Evolutionary conservation across 2,888 invertebrate genomes (phyloP).

Genomic region (Cryptus armator): DNA sequence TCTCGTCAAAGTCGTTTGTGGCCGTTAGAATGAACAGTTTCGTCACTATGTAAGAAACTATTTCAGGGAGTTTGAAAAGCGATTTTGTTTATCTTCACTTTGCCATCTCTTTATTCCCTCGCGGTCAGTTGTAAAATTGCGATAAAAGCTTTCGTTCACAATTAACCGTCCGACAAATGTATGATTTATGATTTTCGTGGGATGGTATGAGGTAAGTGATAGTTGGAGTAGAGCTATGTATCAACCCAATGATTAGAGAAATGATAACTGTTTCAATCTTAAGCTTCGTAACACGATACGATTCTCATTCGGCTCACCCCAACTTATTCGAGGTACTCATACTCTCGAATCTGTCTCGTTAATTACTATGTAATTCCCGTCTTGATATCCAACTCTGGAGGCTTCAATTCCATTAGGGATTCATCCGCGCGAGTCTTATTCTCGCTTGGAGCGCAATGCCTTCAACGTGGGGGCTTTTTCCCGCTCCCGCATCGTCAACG

Average conservation of each 20-base stretch:
- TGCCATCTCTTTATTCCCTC: neutral
- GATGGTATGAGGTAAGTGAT: neutral
- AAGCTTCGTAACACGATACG: neutral
- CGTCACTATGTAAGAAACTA: slow-evolving; percentile 49
- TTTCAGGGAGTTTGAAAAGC: slow-evolving; percentile 35
- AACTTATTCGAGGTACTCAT: slow-evolving; percentile 47
- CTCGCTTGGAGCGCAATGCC: slow-evolving; percentile 63
- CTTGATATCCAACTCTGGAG: slow-evolving; percentile 67
- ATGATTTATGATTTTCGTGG: slow-evolving; percentile 22
- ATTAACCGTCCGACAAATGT: slow-evolving; percentile 27
- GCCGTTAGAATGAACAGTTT: slow-evolving; percentile 31
- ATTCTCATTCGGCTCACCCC: slow-evolving; percentile 16
- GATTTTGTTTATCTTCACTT: neutral
- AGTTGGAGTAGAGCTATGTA: too few species aligned
- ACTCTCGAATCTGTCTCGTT: slow-evolving; percentile 58
- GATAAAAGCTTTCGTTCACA: slow-evolving; percentile 25
- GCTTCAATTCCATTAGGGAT: slow-evolving; percentile 63
- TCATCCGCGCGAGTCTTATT: slow-evolving; percentile 65
- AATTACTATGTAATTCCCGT: slow-evolving; percentile 65
- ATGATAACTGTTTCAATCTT: slow-evolving; percentile 12
- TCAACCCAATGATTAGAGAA: slow-evolving; percentile 12
- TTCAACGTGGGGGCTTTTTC: slow-evolving; percentile 30
- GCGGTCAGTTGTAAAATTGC: neutral
- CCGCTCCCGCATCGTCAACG: neutral
- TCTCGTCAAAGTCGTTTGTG: slow-evolving; percentile 36